These are phyloP conservation scores for Autographa pulchrina DNA, from an alignment of 2,888 invertebrate species.

Conservation along the genomic window DNA sequence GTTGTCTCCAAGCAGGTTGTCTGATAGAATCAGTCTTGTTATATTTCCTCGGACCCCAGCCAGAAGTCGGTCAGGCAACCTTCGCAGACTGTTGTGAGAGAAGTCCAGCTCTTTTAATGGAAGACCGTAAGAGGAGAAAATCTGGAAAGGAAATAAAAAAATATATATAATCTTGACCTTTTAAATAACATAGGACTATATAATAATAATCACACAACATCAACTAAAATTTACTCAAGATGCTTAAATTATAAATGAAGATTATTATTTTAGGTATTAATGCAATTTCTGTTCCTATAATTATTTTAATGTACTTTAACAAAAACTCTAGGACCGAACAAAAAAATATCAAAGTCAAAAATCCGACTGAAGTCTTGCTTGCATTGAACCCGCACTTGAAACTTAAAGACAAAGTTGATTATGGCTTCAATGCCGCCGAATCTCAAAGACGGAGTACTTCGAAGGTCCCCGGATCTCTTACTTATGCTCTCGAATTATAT, in stretches of 20 bases:
- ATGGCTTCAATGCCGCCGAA: slow-evolving; percentile 50
- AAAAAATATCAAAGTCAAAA: too few species aligned
- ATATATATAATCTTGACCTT: neutral
- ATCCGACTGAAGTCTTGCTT: too few species aligned
- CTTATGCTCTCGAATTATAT: slow-evolving; percentile 66
- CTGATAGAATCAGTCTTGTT: slow-evolving; percentile 92
- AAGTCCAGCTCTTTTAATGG: slow-evolving; percentile 94
- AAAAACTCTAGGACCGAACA: too few species aligned
- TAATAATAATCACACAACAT: neutral
- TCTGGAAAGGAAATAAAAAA: slow-evolving; percentile 76
- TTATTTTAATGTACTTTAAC: too few species aligned
- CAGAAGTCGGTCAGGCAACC: slow-evolving; percentile 93
- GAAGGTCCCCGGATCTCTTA: slow-evolving; percentile 53
- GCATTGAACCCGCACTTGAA: slow-evolving; percentile 15
- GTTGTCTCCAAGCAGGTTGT: slow-evolving; percentile 96
- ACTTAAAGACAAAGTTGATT: slow-evolving; percentile 52
- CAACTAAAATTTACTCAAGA: too few species aligned
- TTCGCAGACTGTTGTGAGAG: slow-evolving; percentile 94
- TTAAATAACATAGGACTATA: neutral
- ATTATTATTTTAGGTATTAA: too few species aligned
- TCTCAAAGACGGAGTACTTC: slow-evolving; percentile 36
- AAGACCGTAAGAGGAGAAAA: slow-evolving; percentile 92
- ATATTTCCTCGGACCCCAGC: slow-evolving; percentile 91
- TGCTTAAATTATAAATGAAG: too few species aligned
- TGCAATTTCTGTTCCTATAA: too few species aligned